Percentiles rank a stretch among this genome's conserved stretches.
phyloP scores from a whole-genome alignment of 2,113 vertebrate genomes.

The Ictalurus punctatus region DNA sequence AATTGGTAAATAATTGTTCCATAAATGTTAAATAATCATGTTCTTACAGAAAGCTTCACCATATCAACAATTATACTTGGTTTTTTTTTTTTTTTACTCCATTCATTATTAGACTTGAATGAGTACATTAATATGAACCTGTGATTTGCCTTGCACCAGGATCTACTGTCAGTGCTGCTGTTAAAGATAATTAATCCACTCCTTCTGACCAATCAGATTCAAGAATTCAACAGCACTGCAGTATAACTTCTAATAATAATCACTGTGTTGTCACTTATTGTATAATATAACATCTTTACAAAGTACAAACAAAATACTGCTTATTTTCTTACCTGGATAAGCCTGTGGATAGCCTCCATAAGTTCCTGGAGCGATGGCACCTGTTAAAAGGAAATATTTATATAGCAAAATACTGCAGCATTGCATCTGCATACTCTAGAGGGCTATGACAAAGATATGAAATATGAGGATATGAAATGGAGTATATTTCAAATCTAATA shows the following conservation, averaged over 20 bases:
- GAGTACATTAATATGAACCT: not conserved
- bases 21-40: not conserved
- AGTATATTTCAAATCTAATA: not conserved
- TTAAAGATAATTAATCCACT: not conserved
- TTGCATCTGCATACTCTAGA: not conserved
- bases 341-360: constrained; percentile 69
- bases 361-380: constrained; percentile 60
- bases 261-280: not conserved
- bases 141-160: not conserved
- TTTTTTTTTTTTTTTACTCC: not conserved
- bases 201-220: not conserved
- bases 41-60: not conserved
- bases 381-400: constrained; percentile 51
- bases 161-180: not conserved
- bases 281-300: not conserved
- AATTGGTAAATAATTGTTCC: not conserved
- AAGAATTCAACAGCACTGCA: not conserved
- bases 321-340: constrained; percentile 63
- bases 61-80: not conserved
- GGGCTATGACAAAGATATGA: not conserved
- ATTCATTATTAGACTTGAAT: not conserved
- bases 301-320: not conserved
- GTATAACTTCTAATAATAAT: not conserved
- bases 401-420: not conserved
- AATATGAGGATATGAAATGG: not conserved